A percentile compares a stretch with the other conserved stretches of the same genome.
Evolutionary conservation across 2,113 vertebrate species (phyloP).

Genomic region (Silurus meridionalis): DNA sequence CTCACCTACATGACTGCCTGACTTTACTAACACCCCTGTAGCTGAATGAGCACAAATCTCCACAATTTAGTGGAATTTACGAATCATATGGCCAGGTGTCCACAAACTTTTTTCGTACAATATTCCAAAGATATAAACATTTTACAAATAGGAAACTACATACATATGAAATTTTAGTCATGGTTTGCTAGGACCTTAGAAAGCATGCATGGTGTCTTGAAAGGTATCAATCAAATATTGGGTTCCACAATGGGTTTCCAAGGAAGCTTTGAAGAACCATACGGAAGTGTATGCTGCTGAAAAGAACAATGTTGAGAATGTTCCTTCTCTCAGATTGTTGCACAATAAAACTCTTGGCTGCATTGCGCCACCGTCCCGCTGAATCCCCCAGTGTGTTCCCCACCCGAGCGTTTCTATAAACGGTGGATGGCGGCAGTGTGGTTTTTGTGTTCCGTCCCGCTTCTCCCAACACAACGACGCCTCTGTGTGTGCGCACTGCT

Average conservation of each 20-base stretch:
- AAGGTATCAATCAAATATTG: not conserved
- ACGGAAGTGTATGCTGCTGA: not conserved
- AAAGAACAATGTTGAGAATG: slow-evolving; percentile 11
- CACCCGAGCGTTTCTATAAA: slow-evolving; percentile 38
- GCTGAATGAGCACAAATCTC: too few species aligned
- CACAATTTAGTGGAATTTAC: too few species aligned
- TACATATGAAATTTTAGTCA: too few species aligned
- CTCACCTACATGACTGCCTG: too few species aligned
- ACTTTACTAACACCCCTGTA: too few species aligned
- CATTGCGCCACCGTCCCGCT: not conserved
- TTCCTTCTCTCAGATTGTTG: not conserved
- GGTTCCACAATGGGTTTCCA: not conserved
- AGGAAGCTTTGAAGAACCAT: not conserved
- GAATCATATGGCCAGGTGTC: too few species aligned
- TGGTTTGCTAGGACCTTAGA: too few species aligned
- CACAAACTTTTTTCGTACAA: too few species aligned
- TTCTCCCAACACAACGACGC: slow-evolving; percentile 29
- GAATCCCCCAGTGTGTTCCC: slow-evolving; percentile 13
- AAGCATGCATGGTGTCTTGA: too few species aligned
- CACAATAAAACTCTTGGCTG: slow-evolving; percentile 11
- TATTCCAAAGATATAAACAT: too few species aligned
- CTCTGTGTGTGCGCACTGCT: slow-evolving; percentile 37
- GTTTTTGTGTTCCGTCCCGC: slow-evolving; percentile 24
- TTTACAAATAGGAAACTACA: too few species aligned
- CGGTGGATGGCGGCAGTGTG: slow-evolving; percentile 23